phyloP scores from a whole-genome alignment of 2,113 vertebrate genomes.

The Furnarius figulus region DNA sequence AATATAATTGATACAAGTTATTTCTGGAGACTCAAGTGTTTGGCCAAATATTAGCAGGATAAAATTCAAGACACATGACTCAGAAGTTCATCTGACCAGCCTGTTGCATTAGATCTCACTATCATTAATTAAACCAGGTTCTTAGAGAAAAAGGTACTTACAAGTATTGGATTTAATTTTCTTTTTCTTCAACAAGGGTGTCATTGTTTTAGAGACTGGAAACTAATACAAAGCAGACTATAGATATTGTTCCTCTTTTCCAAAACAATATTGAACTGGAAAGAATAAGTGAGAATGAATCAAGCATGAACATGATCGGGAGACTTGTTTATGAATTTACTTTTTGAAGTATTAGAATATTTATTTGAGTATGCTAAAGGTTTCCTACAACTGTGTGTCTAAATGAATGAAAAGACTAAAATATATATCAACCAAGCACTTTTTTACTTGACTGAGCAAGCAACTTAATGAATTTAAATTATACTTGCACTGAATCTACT shows the following conservation, averaged over 20 bases:
- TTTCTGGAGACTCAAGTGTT: background rate
- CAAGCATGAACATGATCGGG: background rate
- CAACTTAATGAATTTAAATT: background rate
- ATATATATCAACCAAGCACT: background rate
- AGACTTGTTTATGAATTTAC: background rate
- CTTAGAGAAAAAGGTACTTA: background rate
- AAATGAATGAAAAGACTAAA: background rate
- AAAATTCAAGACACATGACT: slow-evolving; percentile 11
- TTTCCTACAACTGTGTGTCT: background rate
- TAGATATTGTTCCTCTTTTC: background rate
- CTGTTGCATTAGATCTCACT: background rate
- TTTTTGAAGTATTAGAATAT: background rate
- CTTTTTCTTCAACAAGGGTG: background rate
- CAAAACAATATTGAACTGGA: background rate
- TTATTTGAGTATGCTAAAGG: background rate
- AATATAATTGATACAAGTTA: background rate
- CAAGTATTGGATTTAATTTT: background rate
- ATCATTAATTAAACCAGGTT: background rate
- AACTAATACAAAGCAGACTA: background rate
- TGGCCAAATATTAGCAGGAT: background rate
- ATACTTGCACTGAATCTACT: background rate
- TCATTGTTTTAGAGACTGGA: background rate
- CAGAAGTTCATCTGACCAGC: background rate
- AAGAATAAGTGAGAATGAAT: background rate
- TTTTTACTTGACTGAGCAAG: background rate